A percentile compares a stretch with the other conserved stretches of the same genome.
Conservation (phyloP, 1,140 invertebrate genomes). For the Bombus huntii region DNA sequence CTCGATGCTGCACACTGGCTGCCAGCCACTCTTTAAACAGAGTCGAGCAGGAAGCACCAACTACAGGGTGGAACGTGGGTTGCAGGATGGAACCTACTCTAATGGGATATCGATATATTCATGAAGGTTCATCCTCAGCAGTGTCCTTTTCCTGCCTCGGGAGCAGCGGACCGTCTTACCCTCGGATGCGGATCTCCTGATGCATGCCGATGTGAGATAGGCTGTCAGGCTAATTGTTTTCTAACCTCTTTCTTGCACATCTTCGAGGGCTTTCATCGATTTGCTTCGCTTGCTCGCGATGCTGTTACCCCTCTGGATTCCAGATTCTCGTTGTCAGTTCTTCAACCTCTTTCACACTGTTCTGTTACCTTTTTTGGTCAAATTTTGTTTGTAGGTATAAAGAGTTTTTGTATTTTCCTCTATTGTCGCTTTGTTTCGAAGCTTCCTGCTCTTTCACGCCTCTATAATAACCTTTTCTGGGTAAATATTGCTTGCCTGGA, state of each 20-base stretch:
- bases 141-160: constrained; percentile 62
- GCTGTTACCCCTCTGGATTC: constrained; percentile 13
- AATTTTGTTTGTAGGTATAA: too few species aligned
- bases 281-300: neutral
- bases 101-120: constrained; percentile 80
- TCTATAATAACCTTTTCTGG: too few species aligned
- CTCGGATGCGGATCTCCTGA: constrained; percentile 28
- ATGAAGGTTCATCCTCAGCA: constrained; percentile 70
- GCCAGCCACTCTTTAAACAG: constrained; percentile 73
- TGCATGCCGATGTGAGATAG: constrained; percentile 63
- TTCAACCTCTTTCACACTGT: neutral
- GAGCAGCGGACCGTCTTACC: constrained; percentile 30
- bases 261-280: neutral
- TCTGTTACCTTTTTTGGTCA: too few species aligned
- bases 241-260: constrained; percentile 15
- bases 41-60: constrained; percentile 47
- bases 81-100: constrained; percentile 57
- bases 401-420: too few species aligned
- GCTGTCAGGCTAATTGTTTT: constrained; percentile 67
- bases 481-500: too few species aligned
- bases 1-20: constrained; percentile 38
- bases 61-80: neutral
- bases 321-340: neutral
- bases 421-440: too few species aligned
- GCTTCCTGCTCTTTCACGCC: too few species aligned